Conservation (phyloP, 2,797 vertebrate species). For the Spatula versicolor region DNA sequence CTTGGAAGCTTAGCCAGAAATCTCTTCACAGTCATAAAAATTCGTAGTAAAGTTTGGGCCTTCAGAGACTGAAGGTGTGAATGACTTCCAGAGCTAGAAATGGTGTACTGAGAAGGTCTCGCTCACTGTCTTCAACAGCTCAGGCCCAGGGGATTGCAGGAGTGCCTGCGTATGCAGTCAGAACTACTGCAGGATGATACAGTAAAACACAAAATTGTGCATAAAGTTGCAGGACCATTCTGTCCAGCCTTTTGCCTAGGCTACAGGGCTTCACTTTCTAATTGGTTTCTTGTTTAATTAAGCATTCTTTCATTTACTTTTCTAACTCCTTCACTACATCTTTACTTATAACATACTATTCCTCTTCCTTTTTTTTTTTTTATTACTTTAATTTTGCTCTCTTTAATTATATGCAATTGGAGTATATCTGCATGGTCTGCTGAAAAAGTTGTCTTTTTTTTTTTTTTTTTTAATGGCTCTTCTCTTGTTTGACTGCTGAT, state of each 20-base stretch:
- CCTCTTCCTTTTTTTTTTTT: neutral
- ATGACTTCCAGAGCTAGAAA: neutral
- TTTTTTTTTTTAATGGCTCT: neutral
- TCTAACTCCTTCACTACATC: neutral
- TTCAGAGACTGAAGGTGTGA: neutral
- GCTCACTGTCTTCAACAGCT: neutral
- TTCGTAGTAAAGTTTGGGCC: neutral
- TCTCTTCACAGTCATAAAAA: neutral
- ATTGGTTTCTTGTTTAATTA: neutral
- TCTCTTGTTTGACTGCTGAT: neutral
- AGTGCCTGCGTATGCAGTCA: neutral
- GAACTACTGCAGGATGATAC: neutral
- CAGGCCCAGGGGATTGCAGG: neutral
- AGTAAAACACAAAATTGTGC: neutral
- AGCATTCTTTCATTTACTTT: neutral
- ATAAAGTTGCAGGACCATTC: neutral
- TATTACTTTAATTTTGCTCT: neutral
- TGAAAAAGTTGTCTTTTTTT: neutral
- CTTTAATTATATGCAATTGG: neutral
- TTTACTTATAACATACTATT: neutral
- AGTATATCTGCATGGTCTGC: neutral
- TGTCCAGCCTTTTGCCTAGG: neutral
- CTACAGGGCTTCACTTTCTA: neutral
- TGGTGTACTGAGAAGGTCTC: neutral
- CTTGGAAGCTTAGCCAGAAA: neutral